Conservation (phyloP, 2,113 vertebrate genomes). For the Daubentonia madagascariensis region DNA sequence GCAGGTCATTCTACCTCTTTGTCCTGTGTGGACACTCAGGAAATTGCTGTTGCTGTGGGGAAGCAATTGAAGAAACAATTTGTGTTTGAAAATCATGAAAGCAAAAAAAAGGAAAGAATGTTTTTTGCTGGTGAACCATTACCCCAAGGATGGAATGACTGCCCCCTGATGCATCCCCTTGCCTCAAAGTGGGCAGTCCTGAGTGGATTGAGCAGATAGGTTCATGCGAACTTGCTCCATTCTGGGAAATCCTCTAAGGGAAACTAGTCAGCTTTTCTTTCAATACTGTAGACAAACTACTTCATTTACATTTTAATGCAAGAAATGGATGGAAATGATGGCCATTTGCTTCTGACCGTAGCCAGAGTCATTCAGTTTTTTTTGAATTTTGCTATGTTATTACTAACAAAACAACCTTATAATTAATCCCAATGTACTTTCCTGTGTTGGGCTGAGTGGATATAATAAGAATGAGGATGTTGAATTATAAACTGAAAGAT, state of each 20-base stretch:
- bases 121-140: background rate
- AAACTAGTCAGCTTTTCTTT: conserved; percentile 39
- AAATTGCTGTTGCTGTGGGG: background rate
- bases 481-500: conserved; percentile 37
- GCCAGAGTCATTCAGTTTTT: background rate
- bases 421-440: conserved; percentile 22
- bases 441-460: background rate
- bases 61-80: background rate
- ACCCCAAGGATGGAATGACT: background rate
- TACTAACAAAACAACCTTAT: conserved; percentile 1
- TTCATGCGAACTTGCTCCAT: background rate
- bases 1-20: background rate
- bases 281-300: background rate
- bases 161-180: background rate
- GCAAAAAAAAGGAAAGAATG: background rate
- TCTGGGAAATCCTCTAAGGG: conserved; percentile 12
- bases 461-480: background rate
- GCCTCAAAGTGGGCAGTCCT: background rate
- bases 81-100: background rate
- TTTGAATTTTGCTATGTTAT: background rate
- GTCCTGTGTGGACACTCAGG: background rate
- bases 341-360: conserved; percentile 32
- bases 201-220: background rate
- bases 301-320: conserved; percentile 45
- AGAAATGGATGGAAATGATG: conserved; percentile 33